Conservation (phyloP, 2,888 invertebrate species). For the Tyria jacobaeae region DNA sequence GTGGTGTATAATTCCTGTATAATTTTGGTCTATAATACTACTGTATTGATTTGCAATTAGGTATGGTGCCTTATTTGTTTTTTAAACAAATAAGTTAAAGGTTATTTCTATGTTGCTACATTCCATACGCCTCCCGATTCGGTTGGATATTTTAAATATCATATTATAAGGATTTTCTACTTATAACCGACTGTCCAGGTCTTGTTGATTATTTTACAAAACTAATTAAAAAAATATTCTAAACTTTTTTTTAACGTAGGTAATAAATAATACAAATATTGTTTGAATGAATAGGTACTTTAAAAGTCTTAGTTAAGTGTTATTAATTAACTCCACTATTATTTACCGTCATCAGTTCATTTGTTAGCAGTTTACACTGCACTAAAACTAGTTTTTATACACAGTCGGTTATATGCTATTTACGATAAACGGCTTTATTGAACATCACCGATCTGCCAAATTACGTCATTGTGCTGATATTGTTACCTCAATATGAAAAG, state of each 20-base stretch:
- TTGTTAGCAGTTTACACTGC: too few relatives aligned
- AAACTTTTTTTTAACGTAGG: too few relatives aligned
- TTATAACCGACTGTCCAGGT: conserved; percentile 38
- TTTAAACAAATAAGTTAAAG: conserved; percentile 17
- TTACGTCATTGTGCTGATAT: conserved; percentile 29
- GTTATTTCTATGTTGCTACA: conserved; percentile 55
- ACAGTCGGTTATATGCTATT: conserved; percentile 42
- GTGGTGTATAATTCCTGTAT: too few relatives aligned
- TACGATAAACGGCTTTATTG: conserved; percentile 16
- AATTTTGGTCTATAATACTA: conserved; percentile 1
- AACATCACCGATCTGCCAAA: conserved; percentile 39
- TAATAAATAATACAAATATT: background rate
- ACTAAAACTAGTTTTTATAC: conserved; percentile 2
- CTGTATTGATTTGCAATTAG: conserved; percentile 20
- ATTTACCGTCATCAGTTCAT: background rate
- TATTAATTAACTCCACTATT: background rate
- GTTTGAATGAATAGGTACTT: background rate
- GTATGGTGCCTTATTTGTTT: conserved; percentile 23
- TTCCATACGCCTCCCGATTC: conserved; percentile 70
- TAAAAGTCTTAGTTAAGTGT: background rate
- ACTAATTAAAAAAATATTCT: too few relatives aligned
- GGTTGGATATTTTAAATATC: conserved; percentile 61
- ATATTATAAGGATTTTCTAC: conserved; percentile 37
- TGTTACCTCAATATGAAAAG: conserved; percentile 20
- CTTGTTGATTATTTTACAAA: background rate